phyloP scores from a whole-genome alignment of 2,113 vertebrate genomes.

The Bufo bufo region DNA sequence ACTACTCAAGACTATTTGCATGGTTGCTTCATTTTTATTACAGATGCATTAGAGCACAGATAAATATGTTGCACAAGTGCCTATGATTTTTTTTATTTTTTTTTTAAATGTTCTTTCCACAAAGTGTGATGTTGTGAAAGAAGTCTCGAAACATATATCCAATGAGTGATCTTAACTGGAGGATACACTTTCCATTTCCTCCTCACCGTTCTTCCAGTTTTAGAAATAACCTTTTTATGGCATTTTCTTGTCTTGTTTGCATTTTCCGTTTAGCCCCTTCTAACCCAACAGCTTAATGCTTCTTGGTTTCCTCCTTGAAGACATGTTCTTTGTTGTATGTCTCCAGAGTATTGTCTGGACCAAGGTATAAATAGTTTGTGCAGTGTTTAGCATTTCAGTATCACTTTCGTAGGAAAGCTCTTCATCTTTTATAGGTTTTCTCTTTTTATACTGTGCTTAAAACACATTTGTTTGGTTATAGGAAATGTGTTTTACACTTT shows the following conservation, averaged over 20 bases:
- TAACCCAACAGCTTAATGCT: constrained; percentile 29
- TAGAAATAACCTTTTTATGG: constrained; percentile 31
- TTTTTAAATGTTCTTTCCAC: background rate
- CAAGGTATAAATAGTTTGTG: constrained; percentile 29
- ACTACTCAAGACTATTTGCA: background rate
- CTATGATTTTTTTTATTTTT: too few relatives aligned
- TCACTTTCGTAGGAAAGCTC: background rate
- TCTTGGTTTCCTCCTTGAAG: constrained; percentile 27
- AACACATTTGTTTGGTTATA: constrained; percentile 11
- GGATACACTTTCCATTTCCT: background rate
- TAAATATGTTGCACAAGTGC: background rate
- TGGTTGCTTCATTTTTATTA: background rate
- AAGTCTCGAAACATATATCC: background rate
- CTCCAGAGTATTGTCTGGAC: constrained; percentile 10
- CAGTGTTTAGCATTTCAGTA: constrained; percentile 22
- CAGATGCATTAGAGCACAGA: background rate
- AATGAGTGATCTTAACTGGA: background rate
- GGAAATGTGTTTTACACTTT: background rate
- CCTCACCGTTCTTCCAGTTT: constrained; percentile 1
- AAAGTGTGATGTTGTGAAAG: background rate
- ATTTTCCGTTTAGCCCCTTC: constrained; percentile 37
- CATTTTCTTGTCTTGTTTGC: constrained; percentile 32
- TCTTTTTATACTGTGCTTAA: background rate
- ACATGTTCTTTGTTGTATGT: constrained; percentile 23
- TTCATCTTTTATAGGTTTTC: constrained; percentile 16